A percentile compares a stretch with the other conserved stretches of the same genome.
phyloP scores from a whole-genome alignment of 2,797 vertebrate species.

The Sorex maritimensis region DNA sequence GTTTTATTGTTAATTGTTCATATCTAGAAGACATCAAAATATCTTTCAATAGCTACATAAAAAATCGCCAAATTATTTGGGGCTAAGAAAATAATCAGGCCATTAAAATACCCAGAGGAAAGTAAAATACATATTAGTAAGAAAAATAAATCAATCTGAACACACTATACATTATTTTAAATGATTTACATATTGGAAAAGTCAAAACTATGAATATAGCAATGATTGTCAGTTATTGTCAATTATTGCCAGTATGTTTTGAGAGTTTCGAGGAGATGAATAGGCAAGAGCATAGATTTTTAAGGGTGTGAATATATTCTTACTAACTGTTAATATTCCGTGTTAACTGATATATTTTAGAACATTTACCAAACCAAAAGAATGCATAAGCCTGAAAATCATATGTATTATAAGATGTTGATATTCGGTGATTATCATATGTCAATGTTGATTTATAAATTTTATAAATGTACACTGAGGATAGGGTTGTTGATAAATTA shows the following conservation, averaged over 20 bases:
- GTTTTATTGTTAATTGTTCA: no score
- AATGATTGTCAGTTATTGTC: background rate
- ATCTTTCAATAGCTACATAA: no score
- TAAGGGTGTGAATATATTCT: background rate
- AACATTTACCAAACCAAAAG: background rate
- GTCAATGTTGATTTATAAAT: background rate
- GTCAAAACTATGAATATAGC: background rate
- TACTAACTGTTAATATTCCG: background rate
- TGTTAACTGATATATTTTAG: background rate
- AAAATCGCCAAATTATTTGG: no score
- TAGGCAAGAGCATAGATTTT: background rate
- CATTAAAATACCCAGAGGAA: no score
- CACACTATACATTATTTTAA: no score
- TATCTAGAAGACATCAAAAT: no score
- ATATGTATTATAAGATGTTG: background rate
- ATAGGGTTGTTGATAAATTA: no score
- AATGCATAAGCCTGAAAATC: background rate
- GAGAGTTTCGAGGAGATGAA: background rate
- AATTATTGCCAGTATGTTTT: no score
- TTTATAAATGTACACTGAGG: background rate
- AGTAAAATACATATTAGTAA: no score
- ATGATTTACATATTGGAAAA: no score
- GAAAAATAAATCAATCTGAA: no score
- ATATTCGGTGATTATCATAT: background rate
- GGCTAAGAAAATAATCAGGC: no score